Evolutionary conservation across 2,888 invertebrate species (phyloP).

Genomic region (Smittia sp.): DNA sequence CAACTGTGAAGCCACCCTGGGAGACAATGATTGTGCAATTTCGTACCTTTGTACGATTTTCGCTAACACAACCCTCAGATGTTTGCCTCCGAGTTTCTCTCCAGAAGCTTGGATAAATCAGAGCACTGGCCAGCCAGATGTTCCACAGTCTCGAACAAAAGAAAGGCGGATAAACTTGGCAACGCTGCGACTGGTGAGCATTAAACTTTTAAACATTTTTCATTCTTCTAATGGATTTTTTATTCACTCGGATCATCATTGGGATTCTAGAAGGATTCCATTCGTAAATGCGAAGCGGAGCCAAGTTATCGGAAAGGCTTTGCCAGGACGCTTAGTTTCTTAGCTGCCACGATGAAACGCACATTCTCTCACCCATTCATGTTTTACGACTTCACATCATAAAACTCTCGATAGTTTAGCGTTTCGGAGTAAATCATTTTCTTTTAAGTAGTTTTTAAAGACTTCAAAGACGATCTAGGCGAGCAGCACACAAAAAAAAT

Average conservation of each 20-base stretch:
- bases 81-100: no score
- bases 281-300: neutral
- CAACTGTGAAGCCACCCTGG: neutral
- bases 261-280: neutral
- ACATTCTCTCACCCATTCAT: neutral
- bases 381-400: neutral
- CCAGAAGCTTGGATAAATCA: neutral
- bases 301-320: neutral
- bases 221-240: slow-evolving; percentile 8
- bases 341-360: neutral
- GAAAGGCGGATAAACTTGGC: neutral
- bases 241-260: neutral
- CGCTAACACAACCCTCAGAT: no score
- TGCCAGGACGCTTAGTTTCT: neutral
- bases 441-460: neutral
- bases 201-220: slow-evolving; percentile 2
- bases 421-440: neutral
- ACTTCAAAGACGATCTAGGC: neutral
- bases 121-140: neutral
- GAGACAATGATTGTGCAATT: slow-evolving; percentile 29
- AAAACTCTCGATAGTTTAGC: neutral
- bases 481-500: neutral
- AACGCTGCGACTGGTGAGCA: neutral
- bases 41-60: neutral
- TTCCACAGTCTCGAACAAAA: neutral